Base-by-base conservation (phyloP, 2,797 vertebrate species). In the Cheirogaleus major region DNA sequence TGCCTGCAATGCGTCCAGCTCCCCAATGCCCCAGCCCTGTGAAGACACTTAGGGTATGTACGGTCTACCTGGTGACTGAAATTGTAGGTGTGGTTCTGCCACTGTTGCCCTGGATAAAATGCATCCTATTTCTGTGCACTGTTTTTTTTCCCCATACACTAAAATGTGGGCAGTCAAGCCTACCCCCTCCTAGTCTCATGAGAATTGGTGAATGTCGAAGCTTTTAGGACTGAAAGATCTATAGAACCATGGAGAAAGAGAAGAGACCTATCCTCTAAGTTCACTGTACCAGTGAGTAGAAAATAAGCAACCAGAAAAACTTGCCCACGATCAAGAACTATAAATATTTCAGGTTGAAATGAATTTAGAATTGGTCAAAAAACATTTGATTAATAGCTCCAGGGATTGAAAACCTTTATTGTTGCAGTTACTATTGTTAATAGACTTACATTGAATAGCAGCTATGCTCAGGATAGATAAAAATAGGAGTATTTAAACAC, bases 321-420 rank as follows among this genome's bases (percentile, higher is more conserved):
- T 67, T 86, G 63, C 55, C 22, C 48, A 6, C 8, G 32, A 79
- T 78, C 25, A 43, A 85, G 72, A 95, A 78, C 63, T 96, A 41
- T 95, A 94, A 81, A 92, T 96, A 96, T 89, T 97, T 95, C 57
- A 90, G n/a, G 50, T 84, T 81, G 67, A 88, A 91, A 76, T 84
- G 80, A 96, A 93, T 94, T 92, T 94, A 90, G 70, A 95, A 65
- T 94, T 86, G 91, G 78, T 82, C 79, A 79, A 95, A 95, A 93
- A 90, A n/a, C 59, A 79, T 75, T 94, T 94, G 86, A 94, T 90
- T 78, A 88, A 75, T 69, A 93, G 48, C 65, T 59, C 61, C 13
- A 82, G 79, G 61, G 63, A 93, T 30, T 93, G 23, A 48, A 97
- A 92, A 70, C 57, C 45, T 95, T 95, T 85, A 61, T 85, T 91